Evolutionary conservation across 2,113 vertebrate species (phyloP), one percentile per base, ranked within the genome.

Genomic region (Nestor notabilis): DNA sequence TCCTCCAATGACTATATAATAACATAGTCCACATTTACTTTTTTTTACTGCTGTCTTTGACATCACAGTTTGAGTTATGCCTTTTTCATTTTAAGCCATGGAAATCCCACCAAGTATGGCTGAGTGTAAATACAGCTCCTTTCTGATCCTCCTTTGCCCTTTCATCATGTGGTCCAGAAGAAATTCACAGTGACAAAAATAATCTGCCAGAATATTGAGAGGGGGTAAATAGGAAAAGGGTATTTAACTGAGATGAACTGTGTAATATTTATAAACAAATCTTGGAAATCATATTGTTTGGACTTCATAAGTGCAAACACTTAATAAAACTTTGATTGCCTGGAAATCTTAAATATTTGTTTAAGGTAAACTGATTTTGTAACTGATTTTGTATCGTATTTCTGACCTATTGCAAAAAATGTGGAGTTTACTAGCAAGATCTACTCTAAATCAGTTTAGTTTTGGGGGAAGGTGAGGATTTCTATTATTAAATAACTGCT

Each of bases 301-400:
- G 10, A 56, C 17, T 23, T 65, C 79, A 17, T 17, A 92, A 41
- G 28, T 29, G n/a, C n/a, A n/a, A n/a, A n/a, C n/a, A n/a, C n/a
- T n/a, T n/a, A n/a, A n/a, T n/a, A n/a, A n/a, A n/a, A n/a, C 50
- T 60, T 35, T 90, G 44, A 27, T 65, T 0, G 0, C 9, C 41
- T 86, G 47, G 65, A 69, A 74, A 77, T 10, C n/a, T 70, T n/a
- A 5, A 65, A 8, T 63, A 70, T 41, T 70, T 79, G 16, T 55
- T 89, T 46, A 23, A 71, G 71, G 20, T 63, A 58, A 94, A 68
- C 12, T 63, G 52, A 44, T 72, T 63, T 81, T 87, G 13, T 63
- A 94, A 68, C 12, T 63, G 52, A 44, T 72, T 63, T 81, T 87
- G 13, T 63, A 13, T 81, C 28, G 64, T 61, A n/a, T 46, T 79